Evolutionary conservation across 1,140 invertebrate species (phyloP).

Genomic region (Drosophila persimilis): DNA sequence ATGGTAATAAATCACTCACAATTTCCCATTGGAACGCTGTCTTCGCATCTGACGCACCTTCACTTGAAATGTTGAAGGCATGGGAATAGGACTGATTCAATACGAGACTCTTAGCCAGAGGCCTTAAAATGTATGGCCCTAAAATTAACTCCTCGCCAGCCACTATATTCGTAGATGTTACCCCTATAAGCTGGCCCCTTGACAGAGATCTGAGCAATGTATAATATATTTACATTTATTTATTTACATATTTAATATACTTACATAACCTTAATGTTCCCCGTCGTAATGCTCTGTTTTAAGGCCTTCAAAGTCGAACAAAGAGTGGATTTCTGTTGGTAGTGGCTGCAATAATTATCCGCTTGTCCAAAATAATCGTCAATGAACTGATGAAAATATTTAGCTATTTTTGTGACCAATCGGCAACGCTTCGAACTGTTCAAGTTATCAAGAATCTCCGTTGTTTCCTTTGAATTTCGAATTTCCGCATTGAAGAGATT

Average conservation of each 20-base stretch:
- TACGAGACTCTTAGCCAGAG: neutral
- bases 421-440: conserved; percentile 39
- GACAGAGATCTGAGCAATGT: conserved; percentile 7
- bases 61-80: no score
- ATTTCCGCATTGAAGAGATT: conserved; percentile 4
- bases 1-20: no score
- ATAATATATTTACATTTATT: neutral
- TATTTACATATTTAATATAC: neutral
- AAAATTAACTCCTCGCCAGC: conserved; percentile 35
- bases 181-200: conserved; percentile 20
- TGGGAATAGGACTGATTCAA: neutral
- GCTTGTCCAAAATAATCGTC: conserved; percentile 34
- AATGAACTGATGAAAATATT: conserved; percentile 32
- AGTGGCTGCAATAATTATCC: neutral
- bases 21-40: no score
- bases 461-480: neutral
- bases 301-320: conserved; percentile 27
- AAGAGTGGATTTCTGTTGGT: conserved; percentile 34
- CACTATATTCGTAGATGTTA: conserved; percentile 4
- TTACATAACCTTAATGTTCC: conserved; percentile 45
- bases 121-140: conserved; percentile 1
- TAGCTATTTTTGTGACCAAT: conserved; percentile 6
- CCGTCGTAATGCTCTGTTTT: neutral
- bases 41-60: no score
- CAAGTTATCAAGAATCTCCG: conserved; percentile 13